These are phyloP conservation scores for Ceratosolen fusciceps DNA, from an alignment of 1,140 invertebrate species.

Conservation along the genomic window DNA sequence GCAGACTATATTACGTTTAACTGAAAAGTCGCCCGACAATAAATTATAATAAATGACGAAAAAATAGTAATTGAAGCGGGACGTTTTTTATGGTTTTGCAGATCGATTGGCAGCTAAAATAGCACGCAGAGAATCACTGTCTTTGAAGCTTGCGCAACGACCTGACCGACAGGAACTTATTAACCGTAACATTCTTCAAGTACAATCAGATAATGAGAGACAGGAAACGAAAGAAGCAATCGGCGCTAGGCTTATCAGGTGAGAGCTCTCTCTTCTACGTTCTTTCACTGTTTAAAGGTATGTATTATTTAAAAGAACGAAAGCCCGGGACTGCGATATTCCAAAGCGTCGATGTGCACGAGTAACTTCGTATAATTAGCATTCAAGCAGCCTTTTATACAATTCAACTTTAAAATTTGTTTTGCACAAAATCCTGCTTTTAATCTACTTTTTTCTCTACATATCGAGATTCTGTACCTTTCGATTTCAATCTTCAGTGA, in stretches of 20 bases:
- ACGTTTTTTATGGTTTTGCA: constrained; percentile 53
- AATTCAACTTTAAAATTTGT: neutral
- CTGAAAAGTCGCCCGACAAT: too few relatives aligned
- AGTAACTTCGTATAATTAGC: neutral
- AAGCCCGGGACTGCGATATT: neutral
- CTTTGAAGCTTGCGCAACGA: constrained; percentile 91
- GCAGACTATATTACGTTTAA: too few relatives aligned
- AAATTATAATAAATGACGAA: too few relatives aligned
- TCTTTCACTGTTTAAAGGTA: neutral
- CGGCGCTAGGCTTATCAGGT: constrained; percentile 92
- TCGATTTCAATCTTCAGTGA: too few relatives aligned
- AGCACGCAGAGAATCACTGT: constrained; percentile 95
- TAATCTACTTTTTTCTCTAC: too few relatives aligned
- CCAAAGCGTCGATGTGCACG: neutral
- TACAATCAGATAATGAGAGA: constrained; percentile 93
- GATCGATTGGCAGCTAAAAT: constrained; percentile 89
- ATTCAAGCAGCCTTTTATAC: neutral
- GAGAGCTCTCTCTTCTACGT: neutral
- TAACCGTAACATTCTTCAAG: constrained; percentile 95
- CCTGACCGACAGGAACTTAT: constrained; percentile 95
- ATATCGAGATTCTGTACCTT: too few relatives aligned
- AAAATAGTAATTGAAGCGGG: too few relatives aligned
- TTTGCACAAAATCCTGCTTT: too few relatives aligned
- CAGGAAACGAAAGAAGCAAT: constrained; percentile 95
- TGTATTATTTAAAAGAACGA: neutral